These are phyloP conservation scores for Toxotes chatareus DNA, from an alignment of 2,113 vertebrate genomes.

Conservation along the genomic window DNA sequence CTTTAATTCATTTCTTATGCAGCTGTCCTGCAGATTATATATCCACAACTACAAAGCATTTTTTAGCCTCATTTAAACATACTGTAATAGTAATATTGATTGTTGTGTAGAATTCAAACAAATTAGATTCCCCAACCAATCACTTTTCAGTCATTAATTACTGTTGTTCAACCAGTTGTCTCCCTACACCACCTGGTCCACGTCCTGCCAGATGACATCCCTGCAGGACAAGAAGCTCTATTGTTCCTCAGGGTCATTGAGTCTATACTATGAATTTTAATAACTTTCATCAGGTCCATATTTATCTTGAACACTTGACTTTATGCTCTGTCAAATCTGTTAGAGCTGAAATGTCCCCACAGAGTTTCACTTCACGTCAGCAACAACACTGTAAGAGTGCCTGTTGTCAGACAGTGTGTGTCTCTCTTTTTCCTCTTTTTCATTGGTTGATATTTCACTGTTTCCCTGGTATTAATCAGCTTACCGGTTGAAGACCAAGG, in stretches of 20 bases:
- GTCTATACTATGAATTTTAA: not conserved
- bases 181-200: not conserved
- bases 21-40: not conserved
- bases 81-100: not conserved
- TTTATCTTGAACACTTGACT: not conserved
- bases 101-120: not conserved
- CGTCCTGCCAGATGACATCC: not conserved
- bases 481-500: slow-evolving; percentile 57
- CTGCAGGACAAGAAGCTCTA: not conserved
- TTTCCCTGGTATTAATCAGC: not conserved
- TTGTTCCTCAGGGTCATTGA: not conserved
- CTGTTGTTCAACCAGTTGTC: not conserved
- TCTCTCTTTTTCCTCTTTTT: not conserved
- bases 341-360: not conserved
- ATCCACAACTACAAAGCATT: not conserved
- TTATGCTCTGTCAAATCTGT: not conserved
- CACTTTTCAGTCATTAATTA: not conserved
- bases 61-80: not conserved
- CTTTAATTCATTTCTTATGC: not conserved
- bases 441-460: not conserved
- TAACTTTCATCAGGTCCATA: not conserved
- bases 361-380: slow-evolving; percentile 31
- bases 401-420: not conserved
- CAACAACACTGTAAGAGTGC: not conserved
- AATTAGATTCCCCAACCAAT: not conserved